Conservation (phyloP, 2,113 vertebrate species). For the Poeciliopsis occidentalis region DNA sequence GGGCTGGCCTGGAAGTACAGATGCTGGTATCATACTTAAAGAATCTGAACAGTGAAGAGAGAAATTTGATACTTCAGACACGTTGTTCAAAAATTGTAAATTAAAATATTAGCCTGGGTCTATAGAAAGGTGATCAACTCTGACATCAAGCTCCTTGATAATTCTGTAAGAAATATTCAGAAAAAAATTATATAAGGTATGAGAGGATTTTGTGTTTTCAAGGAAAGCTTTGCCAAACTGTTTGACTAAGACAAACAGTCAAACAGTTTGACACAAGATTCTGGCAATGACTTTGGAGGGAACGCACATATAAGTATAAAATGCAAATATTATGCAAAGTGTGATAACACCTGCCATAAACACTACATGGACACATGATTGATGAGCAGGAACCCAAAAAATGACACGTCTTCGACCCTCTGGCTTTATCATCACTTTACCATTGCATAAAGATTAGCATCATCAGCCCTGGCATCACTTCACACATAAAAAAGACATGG, state of each 20-base stretch:
- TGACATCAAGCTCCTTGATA: not conserved
- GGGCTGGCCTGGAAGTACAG: no score
- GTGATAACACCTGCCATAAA: not conserved
- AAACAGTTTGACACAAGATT: not conserved
- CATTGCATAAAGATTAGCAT: slow-evolving; percentile 37
- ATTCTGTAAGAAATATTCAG: no score
- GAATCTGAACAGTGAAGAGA: not conserved
- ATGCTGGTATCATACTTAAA: not conserved
- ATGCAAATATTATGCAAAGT: not conserved
- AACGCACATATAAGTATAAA: not conserved
- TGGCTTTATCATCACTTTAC: slow-evolving; percentile 22
- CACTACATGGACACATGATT: slow-evolving; percentile 13
- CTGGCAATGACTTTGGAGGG: not conserved
- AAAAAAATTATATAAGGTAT: no score
- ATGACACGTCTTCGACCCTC: slow-evolving; percentile 25
- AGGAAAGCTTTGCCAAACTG: not conserved
- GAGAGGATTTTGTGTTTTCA: not conserved
- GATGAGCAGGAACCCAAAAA: not conserved
- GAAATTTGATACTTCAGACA: not conserved
- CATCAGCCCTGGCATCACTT: slow-evolving; percentile 50
- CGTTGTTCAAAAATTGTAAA: not conserved
- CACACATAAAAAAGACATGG: slow-evolving; percentile 38
- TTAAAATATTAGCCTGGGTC: not conserved
- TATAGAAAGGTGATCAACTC: not conserved
- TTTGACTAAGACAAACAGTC: not conserved